phyloP scores from a whole-genome alignment of 1,140 invertebrate genomes.

The Cecropterus lyciades region DNA sequence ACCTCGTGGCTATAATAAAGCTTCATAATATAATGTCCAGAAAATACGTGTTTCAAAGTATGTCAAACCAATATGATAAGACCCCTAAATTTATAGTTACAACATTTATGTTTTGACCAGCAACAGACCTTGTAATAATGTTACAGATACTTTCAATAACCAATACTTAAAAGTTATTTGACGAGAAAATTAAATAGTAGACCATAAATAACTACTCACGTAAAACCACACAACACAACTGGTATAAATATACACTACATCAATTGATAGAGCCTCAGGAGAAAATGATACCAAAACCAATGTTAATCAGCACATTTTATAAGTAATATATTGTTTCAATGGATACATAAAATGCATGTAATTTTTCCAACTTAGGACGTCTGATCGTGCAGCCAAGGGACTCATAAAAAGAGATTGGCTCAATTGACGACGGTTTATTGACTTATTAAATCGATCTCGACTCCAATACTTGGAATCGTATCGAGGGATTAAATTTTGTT shows the following conservation, averaged over 20 bases:
- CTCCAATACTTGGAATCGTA: constrained; percentile 50
- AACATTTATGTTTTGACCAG: no score
- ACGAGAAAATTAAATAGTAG: no score
- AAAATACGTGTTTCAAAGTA: no score
- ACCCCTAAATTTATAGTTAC: no score
- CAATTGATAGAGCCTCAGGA: no score
- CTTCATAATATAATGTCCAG: background rate
- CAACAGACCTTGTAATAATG: no score
- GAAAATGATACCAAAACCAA: background rate
- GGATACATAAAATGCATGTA: constrained; percentile 21
- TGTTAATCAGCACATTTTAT: background rate
- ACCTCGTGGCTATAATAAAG: background rate
- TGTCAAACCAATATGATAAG: no score
- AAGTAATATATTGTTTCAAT: constrained; percentile 8
- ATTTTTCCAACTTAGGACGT: constrained; percentile 32
- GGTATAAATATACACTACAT: no score
- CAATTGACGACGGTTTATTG: constrained; percentile 70
- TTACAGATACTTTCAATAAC: no score
- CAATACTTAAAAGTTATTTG: no score
- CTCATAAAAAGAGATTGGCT: constrained; percentile 71
- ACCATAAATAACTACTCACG: no score
- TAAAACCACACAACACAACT: no score
- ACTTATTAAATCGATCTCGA: constrained; percentile 73
- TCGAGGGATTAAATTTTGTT: constrained; percentile 32
- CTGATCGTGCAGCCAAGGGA: constrained; percentile 62